These are phyloP conservation scores for Hyalella azteca DNA, from an alignment of 2,888 invertebrate species.

Conservation along the genomic window DNA sequence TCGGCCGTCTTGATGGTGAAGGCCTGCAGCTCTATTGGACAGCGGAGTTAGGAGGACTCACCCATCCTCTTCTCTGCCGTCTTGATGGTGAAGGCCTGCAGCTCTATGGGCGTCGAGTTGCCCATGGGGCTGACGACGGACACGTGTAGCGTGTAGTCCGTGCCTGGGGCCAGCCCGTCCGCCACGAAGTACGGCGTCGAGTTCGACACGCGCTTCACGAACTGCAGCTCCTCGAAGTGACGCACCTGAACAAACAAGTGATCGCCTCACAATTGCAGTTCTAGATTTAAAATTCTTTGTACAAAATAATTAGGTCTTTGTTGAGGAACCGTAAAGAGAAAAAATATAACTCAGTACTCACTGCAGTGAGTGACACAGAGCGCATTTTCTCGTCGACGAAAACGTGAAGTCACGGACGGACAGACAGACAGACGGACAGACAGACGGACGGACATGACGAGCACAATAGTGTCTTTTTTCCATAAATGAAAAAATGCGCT, in stretches of 20 bases:
- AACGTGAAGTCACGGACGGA: too few species aligned
- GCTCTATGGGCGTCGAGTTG: slow-evolving; percentile 52
- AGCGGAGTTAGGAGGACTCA: slow-evolving; percentile 13
- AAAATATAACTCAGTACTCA: too few species aligned
- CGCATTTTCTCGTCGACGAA: too few species aligned
- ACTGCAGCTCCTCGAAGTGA: slow-evolving; percentile 50
- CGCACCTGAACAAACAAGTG: slow-evolving; percentile 49
- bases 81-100: slow-evolving; percentile 55
- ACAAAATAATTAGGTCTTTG: too few species aligned
- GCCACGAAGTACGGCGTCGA: slow-evolving; percentile 54
- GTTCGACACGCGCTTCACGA: slow-evolving; percentile 53
- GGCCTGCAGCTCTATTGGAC: slow-evolving; percentile 52
- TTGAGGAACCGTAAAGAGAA: too few species aligned
- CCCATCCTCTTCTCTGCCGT: slow-evolving; percentile 57
- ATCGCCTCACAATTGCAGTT: too few species aligned
- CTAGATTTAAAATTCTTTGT: too few species aligned
- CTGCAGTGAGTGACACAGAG: too few species aligned
- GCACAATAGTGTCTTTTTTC: too few species aligned
- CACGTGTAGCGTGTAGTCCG: slow-evolving; percentile 55
- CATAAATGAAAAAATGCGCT: too few species aligned
- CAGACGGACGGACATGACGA: too few species aligned
- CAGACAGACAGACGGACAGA: too few species aligned
- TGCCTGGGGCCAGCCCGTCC: slow-evolving; percentile 50
- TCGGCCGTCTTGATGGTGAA: slow-evolving; percentile 57
- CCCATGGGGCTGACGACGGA: slow-evolving; percentile 51